Evolutionary conservation across 2,888 invertebrate species (phyloP).

Genomic region (Limenitis camilla): DNA sequence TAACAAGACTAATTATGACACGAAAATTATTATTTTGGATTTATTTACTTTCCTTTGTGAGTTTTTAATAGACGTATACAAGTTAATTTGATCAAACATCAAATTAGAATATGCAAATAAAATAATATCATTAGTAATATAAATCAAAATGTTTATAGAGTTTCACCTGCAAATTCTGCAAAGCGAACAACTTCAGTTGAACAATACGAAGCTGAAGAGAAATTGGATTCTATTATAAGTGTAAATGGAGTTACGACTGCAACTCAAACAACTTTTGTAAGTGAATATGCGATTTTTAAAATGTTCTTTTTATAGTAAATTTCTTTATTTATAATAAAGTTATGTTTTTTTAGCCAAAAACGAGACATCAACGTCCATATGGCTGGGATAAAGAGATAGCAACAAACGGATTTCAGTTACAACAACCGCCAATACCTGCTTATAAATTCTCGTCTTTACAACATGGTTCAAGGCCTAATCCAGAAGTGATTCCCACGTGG

Average conservation of each 20-base stretch:
- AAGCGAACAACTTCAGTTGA: conserved; percentile 70
- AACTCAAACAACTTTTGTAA: conserved; percentile 87
- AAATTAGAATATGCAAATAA: too few relatives aligned
- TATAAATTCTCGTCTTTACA: conserved; percentile 81
- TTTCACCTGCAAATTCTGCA: conserved; percentile 80
- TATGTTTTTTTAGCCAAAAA: conserved; percentile 78
- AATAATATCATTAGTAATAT: background rate
- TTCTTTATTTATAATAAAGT: background rate
- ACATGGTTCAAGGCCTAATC: conserved; percentile 70
- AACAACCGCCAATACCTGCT: conserved; percentile 76
- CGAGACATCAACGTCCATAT: conserved; percentile 82
- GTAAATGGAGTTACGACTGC: conserved; percentile 77
- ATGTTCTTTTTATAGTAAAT: conserved; percentile 9
- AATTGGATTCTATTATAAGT: conserved; percentile 62
- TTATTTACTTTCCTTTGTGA: too few relatives aligned
- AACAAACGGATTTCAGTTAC: conserved; percentile 54
- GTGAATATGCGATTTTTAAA: conserved; percentile 35
- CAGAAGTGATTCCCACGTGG: conserved; percentile 53
- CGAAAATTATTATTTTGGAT: too few relatives aligned
- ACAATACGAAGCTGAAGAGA: conserved; percentile 55
- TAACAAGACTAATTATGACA: too few relatives aligned
- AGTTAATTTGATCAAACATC: too few relatives aligned
- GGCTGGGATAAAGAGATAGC: conserved; percentile 79
- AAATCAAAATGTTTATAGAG: conserved; percentile 61
- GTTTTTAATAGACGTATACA: too few relatives aligned